phyloP scores from a whole-genome alignment of 2,888 invertebrate species.

The Luffia ferchaultella region DNA sequence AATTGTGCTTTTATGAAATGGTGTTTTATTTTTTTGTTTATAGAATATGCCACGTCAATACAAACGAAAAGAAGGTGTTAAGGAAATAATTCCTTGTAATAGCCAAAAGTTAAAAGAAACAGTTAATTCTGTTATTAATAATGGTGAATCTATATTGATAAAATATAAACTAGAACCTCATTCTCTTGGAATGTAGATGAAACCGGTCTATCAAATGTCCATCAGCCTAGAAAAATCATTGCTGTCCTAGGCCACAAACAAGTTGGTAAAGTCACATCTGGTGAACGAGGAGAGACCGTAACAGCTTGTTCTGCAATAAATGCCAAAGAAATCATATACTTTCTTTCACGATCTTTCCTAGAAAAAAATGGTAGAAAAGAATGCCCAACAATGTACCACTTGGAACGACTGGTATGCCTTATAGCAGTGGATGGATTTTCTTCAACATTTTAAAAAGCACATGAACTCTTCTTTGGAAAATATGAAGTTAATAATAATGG shows the following conservation, averaged over 20 bases:
- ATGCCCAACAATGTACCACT: background rate
- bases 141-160: no score
- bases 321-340: constrained; percentile 19
- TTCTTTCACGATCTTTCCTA: constrained; percentile 17
- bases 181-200: constrained; percentile 24
- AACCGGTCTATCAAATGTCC: constrained; percentile 22
- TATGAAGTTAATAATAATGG: constrained; percentile 13
- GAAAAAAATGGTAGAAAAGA: background rate
- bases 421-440: constrained; percentile 17
- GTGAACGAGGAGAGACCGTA: constrained; percentile 7
- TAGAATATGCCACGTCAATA: no score
- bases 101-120: no score
- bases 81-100: no score
- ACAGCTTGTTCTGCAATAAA: constrained; percentile 11
- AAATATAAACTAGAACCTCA: no score
- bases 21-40: no score
- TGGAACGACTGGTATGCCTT: constrained; percentile 4
- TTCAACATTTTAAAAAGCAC: constrained; percentile 6
- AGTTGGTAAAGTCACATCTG: constrained; percentile 16
- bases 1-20: no score
- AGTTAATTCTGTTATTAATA: no score
- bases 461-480: constrained; percentile 13
- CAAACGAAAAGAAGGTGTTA: no score
- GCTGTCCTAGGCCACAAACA: constrained; percentile 21
- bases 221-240: constrained; percentile 21